A percentile compares a stretch with the other conserved stretches of the same genome.
Evolutionary conservation across 2,113 vertebrate species (phyloP).

Genomic region (Polypterus bichir): DNA sequence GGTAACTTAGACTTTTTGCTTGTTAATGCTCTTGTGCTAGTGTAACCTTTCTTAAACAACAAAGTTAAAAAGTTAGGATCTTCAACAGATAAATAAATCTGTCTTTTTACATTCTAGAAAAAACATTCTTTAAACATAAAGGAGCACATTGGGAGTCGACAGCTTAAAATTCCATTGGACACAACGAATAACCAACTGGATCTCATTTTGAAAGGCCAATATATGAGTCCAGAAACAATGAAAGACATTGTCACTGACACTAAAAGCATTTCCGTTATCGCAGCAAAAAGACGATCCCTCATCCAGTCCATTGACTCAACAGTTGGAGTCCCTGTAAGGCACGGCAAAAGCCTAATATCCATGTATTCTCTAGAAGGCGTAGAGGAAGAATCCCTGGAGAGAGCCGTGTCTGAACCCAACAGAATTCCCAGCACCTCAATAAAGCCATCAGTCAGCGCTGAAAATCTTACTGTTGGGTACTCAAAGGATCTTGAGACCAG

Average conservation of each 20-base stretch:
- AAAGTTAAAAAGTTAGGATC: too few species aligned
- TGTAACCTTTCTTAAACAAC: too few species aligned
- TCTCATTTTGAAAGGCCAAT: neutral
- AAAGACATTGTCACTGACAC: constrained; percentile 35
- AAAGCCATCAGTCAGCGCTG: neutral
- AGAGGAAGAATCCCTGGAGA: neutral
- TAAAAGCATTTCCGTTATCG: constrained; percentile 40
- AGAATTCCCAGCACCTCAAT: neutral
- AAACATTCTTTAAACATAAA: constrained; percentile 2
- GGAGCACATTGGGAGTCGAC: constrained; percentile 6
- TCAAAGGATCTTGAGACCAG: constrained; percentile 12
- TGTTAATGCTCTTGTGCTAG: too few species aligned
- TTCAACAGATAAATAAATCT: too few species aligned
- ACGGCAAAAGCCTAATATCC: constrained; percentile 11
- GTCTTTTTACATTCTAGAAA: constrained; percentile 1
- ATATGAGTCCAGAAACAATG: constrained; percentile 25
- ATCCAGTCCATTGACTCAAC: constrained; percentile 8
- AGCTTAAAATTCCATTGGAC: constrained; percentile 2
- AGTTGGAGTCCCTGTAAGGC: constrained; percentile 3
- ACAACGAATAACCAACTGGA: constrained; percentile 1
- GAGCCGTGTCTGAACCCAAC: constrained; percentile 2
- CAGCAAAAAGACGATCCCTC: constrained; percentile 27
- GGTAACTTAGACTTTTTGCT: too few species aligned
- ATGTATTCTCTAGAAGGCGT: constrained; percentile 12
- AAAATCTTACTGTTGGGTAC: constrained; percentile 2